Conservation (phyloP, 2,113 vertebrate species). For the Mobula hypostoma region DNA sequence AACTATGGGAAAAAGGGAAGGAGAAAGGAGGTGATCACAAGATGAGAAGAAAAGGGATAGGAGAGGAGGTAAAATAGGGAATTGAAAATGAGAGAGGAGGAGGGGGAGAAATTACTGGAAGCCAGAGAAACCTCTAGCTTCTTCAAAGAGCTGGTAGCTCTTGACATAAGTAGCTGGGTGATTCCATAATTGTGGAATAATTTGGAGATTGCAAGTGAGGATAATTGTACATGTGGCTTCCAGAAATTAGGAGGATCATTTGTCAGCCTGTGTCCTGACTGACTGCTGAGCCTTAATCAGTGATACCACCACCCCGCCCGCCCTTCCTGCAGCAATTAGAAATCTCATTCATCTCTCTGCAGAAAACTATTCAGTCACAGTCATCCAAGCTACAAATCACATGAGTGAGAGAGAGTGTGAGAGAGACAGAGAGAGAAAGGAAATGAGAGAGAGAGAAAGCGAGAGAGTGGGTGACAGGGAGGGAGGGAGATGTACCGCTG, state of each 20-base stretch:
- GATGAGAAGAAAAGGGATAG: too few species aligned
- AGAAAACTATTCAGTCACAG: background rate
- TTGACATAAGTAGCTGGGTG: background rate
- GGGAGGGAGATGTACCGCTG: too few species aligned
- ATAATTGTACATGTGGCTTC: background rate
- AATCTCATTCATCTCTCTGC: background rate
- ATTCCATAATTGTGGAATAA: background rate
- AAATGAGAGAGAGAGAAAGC: too few species aligned
- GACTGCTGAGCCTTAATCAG: background rate
- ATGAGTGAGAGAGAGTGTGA: background rate
- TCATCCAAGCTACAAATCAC: background rate
- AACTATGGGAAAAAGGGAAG: too few species aligned
- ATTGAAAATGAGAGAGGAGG: too few species aligned
- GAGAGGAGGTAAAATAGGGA: too few species aligned
- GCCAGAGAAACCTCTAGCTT: background rate
- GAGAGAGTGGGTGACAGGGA: too few species aligned
- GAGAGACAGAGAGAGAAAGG: too few species aligned
- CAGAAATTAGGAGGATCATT: background rate
- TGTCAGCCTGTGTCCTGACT: background rate
- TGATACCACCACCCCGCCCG: background rate
- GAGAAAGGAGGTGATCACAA: too few species aligned
- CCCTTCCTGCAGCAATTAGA: background rate
- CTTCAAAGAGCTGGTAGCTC: background rate
- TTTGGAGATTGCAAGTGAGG: background rate
- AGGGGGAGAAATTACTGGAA: too few species aligned